phyloP scores from a whole-genome alignment of 2,797 vertebrate species.

The Pachyuromys duprasi region DNA sequence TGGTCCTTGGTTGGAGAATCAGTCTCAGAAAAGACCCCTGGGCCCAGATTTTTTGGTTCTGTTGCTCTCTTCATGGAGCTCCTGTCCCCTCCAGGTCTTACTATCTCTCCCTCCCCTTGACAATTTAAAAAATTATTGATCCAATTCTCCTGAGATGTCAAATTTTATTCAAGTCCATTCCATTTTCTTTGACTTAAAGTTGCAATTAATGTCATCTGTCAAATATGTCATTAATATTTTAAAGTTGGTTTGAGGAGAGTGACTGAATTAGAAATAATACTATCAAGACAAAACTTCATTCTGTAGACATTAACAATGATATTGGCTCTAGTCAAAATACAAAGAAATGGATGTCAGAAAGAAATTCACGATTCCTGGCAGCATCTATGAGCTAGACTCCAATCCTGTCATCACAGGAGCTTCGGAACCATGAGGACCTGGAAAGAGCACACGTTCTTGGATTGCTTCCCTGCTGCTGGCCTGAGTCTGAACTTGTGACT shows the following conservation, averaged over 20 bases:
- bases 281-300: not conserved
- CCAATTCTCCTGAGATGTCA: not conserved
- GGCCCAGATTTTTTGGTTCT: too few relatives aligned
- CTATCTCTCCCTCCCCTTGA: not conserved
- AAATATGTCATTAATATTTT: slow-evolving; percentile 45
- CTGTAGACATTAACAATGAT: not conserved
- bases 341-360: not conserved
- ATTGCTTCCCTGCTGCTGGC: not conserved
- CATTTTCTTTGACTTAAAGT: slow-evolving; percentile 27
- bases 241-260: not conserved
- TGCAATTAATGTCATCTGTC: not conserved
- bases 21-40: too few relatives aligned
- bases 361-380: slow-evolving; percentile 25
- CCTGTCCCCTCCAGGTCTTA: too few relatives aligned
- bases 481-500: not conserved
- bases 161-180: not conserved
- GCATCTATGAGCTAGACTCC: slow-evolving; percentile 9
- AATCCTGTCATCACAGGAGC: not conserved
- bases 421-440: slow-evolving; percentile 8
- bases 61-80: too few relatives aligned
- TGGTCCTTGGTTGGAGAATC: too few relatives aligned
- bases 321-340: not conserved
- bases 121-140: not conserved
- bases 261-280: not conserved
- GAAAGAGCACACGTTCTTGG: not conserved